These are phyloP conservation scores for Corvus moneduloides DNA, from an alignment of 2,113 vertebrate genomes.

Conservation along the genomic window DNA sequence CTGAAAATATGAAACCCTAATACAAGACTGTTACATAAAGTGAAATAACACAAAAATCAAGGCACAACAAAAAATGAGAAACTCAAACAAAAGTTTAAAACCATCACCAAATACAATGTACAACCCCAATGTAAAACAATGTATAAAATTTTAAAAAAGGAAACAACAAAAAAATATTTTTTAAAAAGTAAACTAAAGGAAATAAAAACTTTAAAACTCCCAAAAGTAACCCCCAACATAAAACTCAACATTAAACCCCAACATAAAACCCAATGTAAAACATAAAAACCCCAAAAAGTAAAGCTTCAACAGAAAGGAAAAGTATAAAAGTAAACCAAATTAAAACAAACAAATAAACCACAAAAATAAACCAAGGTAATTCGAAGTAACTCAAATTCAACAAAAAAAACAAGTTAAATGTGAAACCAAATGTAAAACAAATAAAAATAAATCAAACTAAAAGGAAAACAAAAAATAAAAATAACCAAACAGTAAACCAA, in stretches of 20 bases:
- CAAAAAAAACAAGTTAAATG: not conserved
- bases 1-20: not conserved
- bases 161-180: not conserved
- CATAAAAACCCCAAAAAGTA: not conserved
- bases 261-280: not conserved
- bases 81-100: not conserved
- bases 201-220: not conserved
- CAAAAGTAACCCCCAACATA: not conserved
- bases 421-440: not conserved
- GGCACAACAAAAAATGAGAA: not conserved
- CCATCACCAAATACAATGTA: not conserved
- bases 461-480: not conserved
- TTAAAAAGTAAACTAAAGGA: not conserved
- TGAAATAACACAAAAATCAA: not conserved
- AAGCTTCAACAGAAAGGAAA: not conserved
- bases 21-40: not conserved
- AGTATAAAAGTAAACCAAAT: not conserved
- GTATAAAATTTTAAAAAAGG: not conserved
- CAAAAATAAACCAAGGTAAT: not conserved
- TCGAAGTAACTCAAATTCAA: not conserved
- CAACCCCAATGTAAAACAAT: fast-evolving
- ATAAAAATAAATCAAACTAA: not conserved
- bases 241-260: not conserved
- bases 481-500: not conserved
- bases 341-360: not conserved